These are phyloP conservation scores for Cotesia glomerata DNA, from an alignment of 1,140 invertebrate species.

Conservation along the genomic window DNA sequence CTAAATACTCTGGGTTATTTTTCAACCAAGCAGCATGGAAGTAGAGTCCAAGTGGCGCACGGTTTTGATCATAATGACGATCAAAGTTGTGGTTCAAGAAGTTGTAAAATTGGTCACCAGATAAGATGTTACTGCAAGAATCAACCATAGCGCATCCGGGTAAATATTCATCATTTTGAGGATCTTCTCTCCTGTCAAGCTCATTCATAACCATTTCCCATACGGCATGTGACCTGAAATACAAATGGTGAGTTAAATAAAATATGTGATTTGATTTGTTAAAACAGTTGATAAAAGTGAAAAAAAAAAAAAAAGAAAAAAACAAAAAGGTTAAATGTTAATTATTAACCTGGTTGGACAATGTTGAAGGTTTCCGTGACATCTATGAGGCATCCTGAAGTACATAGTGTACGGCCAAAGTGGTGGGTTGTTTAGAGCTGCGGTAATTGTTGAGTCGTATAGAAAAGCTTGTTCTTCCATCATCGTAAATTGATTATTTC, in stretches of 20 bases:
- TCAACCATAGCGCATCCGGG: constrained; percentile 96
- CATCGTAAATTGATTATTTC: constrained; percentile 97
- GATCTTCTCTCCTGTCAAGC: constrained; percentile 89
- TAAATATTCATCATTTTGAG: constrained; percentile 87
- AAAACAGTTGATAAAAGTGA: background rate
- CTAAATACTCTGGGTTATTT: constrained; percentile 92
- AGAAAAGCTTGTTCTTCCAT: constrained; percentile 97
- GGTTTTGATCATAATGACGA: constrained; percentile 92
- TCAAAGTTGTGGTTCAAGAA: constrained; percentile 97
- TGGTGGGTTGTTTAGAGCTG: constrained; percentile 88
- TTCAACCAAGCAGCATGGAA: constrained; percentile 96
- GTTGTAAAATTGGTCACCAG: constrained; percentile 93
- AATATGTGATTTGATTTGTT: background rate
- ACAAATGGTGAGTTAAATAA: background rate
- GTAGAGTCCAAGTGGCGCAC: constrained; percentile 90
- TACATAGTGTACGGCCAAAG: constrained; percentile 98
- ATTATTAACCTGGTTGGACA: constrained; percentile 77
- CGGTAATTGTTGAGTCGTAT: constrained; percentile 95
- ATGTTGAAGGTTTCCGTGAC: constrained; percentile 91
- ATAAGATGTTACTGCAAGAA: constrained; percentile 92
- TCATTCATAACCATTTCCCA: constrained; percentile 99
- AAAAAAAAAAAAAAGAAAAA: background rate
- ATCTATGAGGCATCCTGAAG: constrained; percentile 94
- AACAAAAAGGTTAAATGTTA: constrained; percentile 51
- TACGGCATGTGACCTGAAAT: constrained; percentile 75